These are phyloP conservation scores for Eulithis testata DNA, from an alignment of 2,888 invertebrate species.

Conservation along the genomic window DNA sequence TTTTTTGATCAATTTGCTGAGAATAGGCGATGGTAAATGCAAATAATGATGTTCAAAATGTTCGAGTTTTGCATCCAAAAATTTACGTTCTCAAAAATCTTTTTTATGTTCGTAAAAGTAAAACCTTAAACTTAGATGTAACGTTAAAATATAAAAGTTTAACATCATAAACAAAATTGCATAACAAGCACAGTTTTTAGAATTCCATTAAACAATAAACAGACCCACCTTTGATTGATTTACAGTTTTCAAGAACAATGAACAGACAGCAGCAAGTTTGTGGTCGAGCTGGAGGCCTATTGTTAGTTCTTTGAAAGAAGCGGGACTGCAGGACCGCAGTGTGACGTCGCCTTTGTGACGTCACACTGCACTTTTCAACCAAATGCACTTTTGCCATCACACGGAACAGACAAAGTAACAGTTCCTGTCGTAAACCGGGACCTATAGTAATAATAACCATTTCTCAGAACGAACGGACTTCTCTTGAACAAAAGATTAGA, in stretches of 20 bases:
- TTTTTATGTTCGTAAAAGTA: too few species aligned
- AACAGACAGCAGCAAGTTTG: slow-evolving; percentile 71
- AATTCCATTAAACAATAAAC: slow-evolving; percentile 15
- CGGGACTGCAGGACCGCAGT: slow-evolving; percentile 57
- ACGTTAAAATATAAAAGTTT: not conserved
- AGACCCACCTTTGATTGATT: slow-evolving; percentile 53
- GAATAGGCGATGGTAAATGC: too few species aligned
- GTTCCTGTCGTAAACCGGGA: slow-evolving; percentile 80
- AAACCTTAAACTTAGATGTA: too few species aligned
- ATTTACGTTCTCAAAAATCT: too few species aligned
- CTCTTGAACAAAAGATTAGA: slow-evolving; percentile 64
- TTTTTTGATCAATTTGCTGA: too few species aligned
- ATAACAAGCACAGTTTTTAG: slow-evolving; percentile 22
- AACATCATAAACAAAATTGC: slow-evolving; percentile 18
- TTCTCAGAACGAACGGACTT: slow-evolving; percentile 73
- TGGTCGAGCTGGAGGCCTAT: slow-evolving; percentile 68
- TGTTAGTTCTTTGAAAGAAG: slow-evolving; percentile 74
- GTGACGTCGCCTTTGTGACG: slow-evolving; percentile 72
- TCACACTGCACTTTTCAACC: slow-evolving; percentile 69
- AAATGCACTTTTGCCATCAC: slow-evolving; percentile 79
- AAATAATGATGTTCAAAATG: too few species aligned
- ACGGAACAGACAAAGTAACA: slow-evolving; percentile 64
- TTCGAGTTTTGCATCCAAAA: too few species aligned
- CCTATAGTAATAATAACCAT: slow-evolving; percentile 62
- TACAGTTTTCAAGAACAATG: slow-evolving; percentile 61